phyloP scores from a whole-genome alignment of 2,113 vertebrate genomes.

The Lagenorhynchus albirostris region DNA sequence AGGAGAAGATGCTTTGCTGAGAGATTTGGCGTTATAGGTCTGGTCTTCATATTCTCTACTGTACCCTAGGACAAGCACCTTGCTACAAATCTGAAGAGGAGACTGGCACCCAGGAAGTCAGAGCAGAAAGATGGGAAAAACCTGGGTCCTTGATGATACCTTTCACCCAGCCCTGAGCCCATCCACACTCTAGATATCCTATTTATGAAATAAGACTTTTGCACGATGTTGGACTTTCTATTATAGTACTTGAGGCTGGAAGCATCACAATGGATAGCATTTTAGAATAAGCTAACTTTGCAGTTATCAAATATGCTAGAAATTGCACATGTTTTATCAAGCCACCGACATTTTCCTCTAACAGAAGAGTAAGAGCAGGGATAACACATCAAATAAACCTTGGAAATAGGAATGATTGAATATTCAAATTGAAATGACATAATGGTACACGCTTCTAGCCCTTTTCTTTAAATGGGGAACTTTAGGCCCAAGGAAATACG shows the following conservation, averaged over 20 bases:
- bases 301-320: background rate
- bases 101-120: background rate
- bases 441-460: background rate
- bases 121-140: background rate
- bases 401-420: background rate
- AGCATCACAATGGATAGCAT: background rate
- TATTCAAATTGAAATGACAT: background rate
- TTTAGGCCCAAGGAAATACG: background rate
- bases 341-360: background rate
- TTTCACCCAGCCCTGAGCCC: background rate
- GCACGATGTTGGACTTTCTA: background rate
- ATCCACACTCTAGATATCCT: background rate
- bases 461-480: background rate
- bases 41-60: background rate
- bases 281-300: background rate
- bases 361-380: background rate
- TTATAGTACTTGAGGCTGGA: background rate
- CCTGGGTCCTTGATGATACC: background rate
- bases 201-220: background rate
- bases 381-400: background rate
- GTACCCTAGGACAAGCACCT: background rate
- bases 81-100: background rate
- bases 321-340: background rate
- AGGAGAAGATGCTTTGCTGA: background rate
- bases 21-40: background rate